Percentiles rank a stretch among this genome's conserved stretches.
Conservation (phyloP, 2,888 invertebrate species). For the Ganaspis brasiliensis region DNA sequence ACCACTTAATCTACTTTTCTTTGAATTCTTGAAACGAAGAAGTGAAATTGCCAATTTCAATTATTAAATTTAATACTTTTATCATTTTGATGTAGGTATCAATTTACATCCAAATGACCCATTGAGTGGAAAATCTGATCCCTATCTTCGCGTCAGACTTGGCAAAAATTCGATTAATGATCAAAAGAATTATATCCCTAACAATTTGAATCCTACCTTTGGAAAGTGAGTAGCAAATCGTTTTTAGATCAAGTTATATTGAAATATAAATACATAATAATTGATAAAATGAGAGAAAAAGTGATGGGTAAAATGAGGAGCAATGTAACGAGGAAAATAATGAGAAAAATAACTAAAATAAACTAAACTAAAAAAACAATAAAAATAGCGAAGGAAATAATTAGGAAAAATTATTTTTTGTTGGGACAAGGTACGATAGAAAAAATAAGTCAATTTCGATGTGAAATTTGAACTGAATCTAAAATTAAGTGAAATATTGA, state of each 20-base stretch:
- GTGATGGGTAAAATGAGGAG: no score
- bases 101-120: conserved; percentile 87
- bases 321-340: no score
- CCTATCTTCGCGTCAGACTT: conserved; percentile 88
- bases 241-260: background rate
- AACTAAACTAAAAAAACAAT: no score
- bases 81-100: conserved; percentile 81
- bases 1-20: background rate
- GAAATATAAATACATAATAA: no score
- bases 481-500: background rate
- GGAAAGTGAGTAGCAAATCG: conserved; percentile 84
- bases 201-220: conserved; percentile 91
- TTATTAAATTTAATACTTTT: background rate
- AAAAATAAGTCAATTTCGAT: no score
- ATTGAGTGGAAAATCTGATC: conserved; percentile 87
- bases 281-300: no score
- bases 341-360: no score
- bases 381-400: no score
- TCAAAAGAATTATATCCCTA: conserved; percentile 86
- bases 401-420: no score
- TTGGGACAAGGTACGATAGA: no score
- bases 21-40: background rate
- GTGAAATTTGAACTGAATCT: no score
- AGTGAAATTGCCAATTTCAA: no score
- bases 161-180: conserved; percentile 86